Percentiles rank a stretch among this genome's conserved stretches.
Conservation (phyloP, 2,888 invertebrate species). For the Xanthia togata region DNA sequence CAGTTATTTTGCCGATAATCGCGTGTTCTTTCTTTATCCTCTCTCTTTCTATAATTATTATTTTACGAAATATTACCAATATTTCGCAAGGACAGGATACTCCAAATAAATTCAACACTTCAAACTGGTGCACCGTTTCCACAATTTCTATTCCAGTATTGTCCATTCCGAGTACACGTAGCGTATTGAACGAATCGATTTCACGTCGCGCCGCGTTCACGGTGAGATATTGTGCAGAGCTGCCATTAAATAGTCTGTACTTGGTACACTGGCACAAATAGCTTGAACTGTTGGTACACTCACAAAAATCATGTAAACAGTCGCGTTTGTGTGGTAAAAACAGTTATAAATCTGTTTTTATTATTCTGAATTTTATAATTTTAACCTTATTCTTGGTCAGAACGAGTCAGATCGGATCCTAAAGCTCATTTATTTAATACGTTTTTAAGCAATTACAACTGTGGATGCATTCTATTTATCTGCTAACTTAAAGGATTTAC, state of each 20-base stretch:
- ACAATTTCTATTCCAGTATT: slow-evolving; percentile 38
- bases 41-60: neutral
- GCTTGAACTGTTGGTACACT: slow-evolving; percentile 7
- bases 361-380: neutral
- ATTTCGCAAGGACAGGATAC: slow-evolving; percentile 7
- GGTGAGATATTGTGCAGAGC: slow-evolving; percentile 30
- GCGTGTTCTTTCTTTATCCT: neutral
- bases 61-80: neutral
- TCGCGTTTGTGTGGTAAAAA: slow-evolving; percentile 2
- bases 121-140: slow-evolving; percentile 24
- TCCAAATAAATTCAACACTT: slow-evolving; percentile 11
- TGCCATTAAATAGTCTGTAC: slow-evolving; percentile 9
- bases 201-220: slow-evolving; percentile 10
- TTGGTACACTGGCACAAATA: slow-evolving; percentile 13
- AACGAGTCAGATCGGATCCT: neutral
- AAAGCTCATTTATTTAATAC: neutral
- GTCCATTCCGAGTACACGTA: slow-evolving; percentile 40
- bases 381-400: neutral
- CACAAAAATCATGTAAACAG: slow-evolving; percentile 7
- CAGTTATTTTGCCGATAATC: neutral
- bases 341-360: neutral
- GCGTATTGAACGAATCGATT: slow-evolving; percentile 42
- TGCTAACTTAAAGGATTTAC: neutral
- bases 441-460: neutral
- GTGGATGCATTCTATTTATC: neutral